These are phyloP conservation scores for Drosophila colorata DNA, from an alignment of 2,888 invertebrate genomes.

Conservation along the genomic window DNA sequence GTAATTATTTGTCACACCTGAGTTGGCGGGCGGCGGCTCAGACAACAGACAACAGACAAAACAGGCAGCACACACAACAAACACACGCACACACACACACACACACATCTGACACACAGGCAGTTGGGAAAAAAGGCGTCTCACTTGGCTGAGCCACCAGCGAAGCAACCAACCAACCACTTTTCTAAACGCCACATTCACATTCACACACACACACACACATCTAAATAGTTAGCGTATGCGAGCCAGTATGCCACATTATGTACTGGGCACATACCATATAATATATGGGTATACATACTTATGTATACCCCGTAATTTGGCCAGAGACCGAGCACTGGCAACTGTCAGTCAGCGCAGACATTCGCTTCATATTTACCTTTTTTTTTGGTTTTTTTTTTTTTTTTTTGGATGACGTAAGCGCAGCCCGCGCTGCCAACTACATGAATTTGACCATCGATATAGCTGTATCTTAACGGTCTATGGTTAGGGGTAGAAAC, in stretches of 20 bases:
- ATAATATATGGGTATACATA: constrained; percentile 20
- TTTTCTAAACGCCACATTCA: constrained; percentile 54
- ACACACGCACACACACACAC: neutral
- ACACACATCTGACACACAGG: constrained; percentile 30
- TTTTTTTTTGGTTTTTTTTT: constrained; percentile 17
- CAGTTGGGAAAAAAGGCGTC: constrained; percentile 67
- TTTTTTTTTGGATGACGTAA: constrained; percentile 45
- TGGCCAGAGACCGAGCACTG: constrained; percentile 17
- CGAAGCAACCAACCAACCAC: constrained; percentile 66
- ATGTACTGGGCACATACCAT: constrained; percentile 26
- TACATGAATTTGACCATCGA: constrained; percentile 37
- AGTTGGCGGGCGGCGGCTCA: constrained; percentile 70
- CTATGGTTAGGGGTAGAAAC: constrained; percentile 34
- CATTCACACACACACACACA: constrained; percentile 3
- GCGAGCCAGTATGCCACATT: constrained; percentile 57
- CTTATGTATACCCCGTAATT: constrained; percentile 36
- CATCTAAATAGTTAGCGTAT: constrained; percentile 25
- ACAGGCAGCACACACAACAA: neutral
- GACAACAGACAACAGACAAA: constrained; percentile 46
- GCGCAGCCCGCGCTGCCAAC: constrained; percentile 15
- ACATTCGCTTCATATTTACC: constrained; percentile 48
- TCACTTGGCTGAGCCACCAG: constrained; percentile 79
- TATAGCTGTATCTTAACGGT: constrained; percentile 31
- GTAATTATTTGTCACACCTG: constrained; percentile 85
- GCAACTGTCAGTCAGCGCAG: constrained; percentile 30